Percentiles rank a stretch among this genome's conserved stretches.
These are phyloP conservation scores for Heteromurus nitidus DNA, from an alignment of 2,888 invertebrate genomes.

Conservation along the genomic window DNA sequence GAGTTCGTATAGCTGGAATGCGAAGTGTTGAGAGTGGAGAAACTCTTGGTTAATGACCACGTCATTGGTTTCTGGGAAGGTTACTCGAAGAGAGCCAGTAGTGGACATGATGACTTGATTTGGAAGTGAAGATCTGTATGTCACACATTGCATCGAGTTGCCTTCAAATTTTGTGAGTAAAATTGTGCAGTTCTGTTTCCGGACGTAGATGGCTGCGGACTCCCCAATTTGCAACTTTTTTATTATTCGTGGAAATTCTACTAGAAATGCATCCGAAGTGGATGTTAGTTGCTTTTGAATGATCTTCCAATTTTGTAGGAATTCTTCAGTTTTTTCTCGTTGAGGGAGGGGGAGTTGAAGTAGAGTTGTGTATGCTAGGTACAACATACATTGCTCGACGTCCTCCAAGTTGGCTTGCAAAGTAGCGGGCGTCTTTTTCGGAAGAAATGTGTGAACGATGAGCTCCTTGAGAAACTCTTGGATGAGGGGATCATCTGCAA, in stretches of 20 bases:
- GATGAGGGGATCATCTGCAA: too few relatives aligned
- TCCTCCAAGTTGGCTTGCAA: too few relatives aligned
- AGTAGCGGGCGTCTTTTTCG: too few relatives aligned
- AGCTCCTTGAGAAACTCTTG: too few relatives aligned
- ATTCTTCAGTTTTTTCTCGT: background rate
- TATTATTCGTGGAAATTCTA: background rate
- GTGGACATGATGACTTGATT: background rate
- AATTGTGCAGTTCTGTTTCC: conserved; percentile 7
- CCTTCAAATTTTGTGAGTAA: background rate
- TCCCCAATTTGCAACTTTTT: background rate
- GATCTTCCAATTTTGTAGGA: background rate
- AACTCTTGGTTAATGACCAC: background rate
- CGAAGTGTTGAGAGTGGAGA: background rate
- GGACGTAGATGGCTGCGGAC: background rate
- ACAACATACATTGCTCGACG: too few relatives aligned
- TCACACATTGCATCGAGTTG: background rate
- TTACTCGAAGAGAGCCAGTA: background rate
- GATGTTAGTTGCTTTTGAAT: background rate
- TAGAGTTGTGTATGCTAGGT: too few relatives aligned
- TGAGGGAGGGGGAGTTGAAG: background rate
- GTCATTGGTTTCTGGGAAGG: conserved; percentile 2
- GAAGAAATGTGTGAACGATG: too few relatives aligned
- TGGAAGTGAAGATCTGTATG: background rate
- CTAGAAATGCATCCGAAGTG: background rate
- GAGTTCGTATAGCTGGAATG: background rate